phyloP scores from a whole-genome alignment of 2,113 vertebrate species.

The Lepidothrix coronata region DNA sequence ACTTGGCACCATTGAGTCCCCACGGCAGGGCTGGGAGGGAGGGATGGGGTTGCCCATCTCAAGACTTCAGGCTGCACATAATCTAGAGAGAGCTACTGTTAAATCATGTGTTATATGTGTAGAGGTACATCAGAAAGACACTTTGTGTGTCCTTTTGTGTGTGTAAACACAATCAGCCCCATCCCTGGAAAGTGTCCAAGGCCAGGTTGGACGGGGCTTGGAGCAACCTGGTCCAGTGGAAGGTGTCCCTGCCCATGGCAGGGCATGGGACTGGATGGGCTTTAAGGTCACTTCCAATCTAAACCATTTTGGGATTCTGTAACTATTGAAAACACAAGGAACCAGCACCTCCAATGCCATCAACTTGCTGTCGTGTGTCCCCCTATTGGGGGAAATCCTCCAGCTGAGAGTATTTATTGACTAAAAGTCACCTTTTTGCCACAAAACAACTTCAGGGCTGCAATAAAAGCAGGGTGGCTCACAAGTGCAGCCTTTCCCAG shows the following conservation, averaged over 20 bases:
- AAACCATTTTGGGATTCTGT: not conserved
- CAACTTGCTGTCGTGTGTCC: accelerated
- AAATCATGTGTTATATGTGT: accelerated
- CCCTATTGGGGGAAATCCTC: not conserved
- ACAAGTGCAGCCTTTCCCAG: not conserved
- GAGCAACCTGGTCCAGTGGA: not conserved
- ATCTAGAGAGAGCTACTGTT: not conserved
- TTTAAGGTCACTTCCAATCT: not conserved
- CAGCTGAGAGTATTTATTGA: not conserved
- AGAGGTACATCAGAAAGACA: not conserved
- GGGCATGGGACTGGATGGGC: not conserved
- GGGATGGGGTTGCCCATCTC: not conserved
- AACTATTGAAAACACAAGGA: accelerated
- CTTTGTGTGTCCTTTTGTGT: not conserved
- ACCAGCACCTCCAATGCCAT: too few species aligned
- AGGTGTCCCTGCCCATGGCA: not conserved
- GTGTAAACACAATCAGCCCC: not conserved
- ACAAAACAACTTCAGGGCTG: not conserved
- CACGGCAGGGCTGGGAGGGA: not conserved
- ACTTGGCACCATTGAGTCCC: not conserved
- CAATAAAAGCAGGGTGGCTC: not conserved
- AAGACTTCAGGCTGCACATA: not conserved
- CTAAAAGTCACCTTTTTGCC: not conserved
- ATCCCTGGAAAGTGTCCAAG: not conserved
- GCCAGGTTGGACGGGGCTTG: accelerated